Conservation (phyloP, 1,140 invertebrate genomes). For the Drosophila oshimai region DNA sequence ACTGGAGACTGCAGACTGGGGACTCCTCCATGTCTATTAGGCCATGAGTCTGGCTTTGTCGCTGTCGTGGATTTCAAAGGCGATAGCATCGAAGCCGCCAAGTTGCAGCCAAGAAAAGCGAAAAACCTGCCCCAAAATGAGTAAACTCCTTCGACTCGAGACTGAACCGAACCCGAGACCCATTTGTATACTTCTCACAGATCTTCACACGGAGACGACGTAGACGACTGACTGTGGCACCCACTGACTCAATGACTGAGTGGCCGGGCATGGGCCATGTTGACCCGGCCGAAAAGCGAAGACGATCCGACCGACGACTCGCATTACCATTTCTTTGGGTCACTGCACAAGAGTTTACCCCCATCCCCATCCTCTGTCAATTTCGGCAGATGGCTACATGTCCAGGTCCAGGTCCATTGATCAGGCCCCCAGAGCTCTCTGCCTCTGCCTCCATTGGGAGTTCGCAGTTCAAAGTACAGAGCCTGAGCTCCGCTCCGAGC, state of each 20-base stretch:
- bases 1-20: neutral
- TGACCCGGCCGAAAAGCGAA: constrained; percentile 33
- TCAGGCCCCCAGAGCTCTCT: constrained; percentile 39
- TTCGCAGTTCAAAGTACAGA: constrained; percentile 80
- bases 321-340: constrained; percentile 80
- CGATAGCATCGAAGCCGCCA: constrained; percentile 76
- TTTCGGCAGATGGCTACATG: constrained; percentile 66
- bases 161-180: constrained; percentile 61
- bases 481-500: constrained; percentile 26
- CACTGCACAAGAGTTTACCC: constrained; percentile 55
- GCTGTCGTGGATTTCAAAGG: constrained; percentile 76
- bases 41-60: constrained; percentile 52
- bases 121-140: constrained; percentile 58
- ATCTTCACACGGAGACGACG: constrained; percentile 68
- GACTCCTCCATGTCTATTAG: constrained; percentile 66
- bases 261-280: constrained; percentile 47
- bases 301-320: constrained; percentile 31
- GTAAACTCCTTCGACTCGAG: constrained; percentile 66
- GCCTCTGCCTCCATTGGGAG: constrained; percentile 31
- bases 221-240: constrained; percentile 54
- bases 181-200: constrained; percentile 81
- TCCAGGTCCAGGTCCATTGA: constrained; percentile 68
- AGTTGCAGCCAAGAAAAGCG: constrained; percentile 8
- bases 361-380: constrained; percentile 33
- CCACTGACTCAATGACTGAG: constrained; percentile 80